These are phyloP conservation scores for Astropecten irregularis DNA, from an alignment of 53 echinoderm and acorn worm species.

Conservation along the genomic window DNA sequence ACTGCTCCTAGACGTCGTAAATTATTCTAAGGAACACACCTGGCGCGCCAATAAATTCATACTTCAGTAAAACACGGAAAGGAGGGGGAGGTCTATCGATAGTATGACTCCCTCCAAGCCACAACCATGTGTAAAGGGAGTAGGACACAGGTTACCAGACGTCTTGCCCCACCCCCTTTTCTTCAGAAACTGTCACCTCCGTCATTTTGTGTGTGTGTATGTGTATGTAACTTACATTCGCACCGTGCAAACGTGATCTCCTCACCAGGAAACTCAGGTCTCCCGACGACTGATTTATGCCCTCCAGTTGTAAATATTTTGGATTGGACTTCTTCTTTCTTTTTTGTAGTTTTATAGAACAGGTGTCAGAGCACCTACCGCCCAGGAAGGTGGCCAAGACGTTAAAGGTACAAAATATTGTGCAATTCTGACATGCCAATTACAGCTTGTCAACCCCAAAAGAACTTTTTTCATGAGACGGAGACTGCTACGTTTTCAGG, in stretches of 20 bases:
- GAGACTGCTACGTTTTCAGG: too few relatives aligned
- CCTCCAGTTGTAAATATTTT: conserved; percentile 53
- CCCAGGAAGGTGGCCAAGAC: conserved; percentile 46
- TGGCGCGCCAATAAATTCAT: conserved; percentile 16
- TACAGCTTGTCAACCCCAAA: too few relatives aligned
- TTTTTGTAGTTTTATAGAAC: too few relatives aligned
- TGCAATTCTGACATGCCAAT: background rate
- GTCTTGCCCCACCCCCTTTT: too few relatives aligned
- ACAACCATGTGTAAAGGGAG: too few relatives aligned
- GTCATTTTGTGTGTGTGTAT: too few relatives aligned
- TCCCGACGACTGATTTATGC: conserved; percentile 59
- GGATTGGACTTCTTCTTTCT: conserved; percentile 15
- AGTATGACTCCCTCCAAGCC: too few relatives aligned
- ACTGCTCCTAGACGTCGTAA: conserved; percentile 11
- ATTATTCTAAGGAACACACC: conserved; percentile 29
- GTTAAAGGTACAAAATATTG: conserved; percentile 39
- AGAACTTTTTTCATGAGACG: too few relatives aligned
- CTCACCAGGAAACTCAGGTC: conserved; percentile 21
- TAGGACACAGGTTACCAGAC: too few relatives aligned
- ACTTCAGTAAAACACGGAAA: background rate
- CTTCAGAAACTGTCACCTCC: too few relatives aligned
- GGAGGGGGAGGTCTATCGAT: too few relatives aligned
- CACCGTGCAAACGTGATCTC: conserved; percentile 11
- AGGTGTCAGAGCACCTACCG: conserved; percentile 47
- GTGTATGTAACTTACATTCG: too few relatives aligned